A percentile compares a stretch with the other conserved stretches of the same genome.
Conservation (phyloP, 2,888 invertebrate genomes). For the Leptinotarsa peninsularis region DNA sequence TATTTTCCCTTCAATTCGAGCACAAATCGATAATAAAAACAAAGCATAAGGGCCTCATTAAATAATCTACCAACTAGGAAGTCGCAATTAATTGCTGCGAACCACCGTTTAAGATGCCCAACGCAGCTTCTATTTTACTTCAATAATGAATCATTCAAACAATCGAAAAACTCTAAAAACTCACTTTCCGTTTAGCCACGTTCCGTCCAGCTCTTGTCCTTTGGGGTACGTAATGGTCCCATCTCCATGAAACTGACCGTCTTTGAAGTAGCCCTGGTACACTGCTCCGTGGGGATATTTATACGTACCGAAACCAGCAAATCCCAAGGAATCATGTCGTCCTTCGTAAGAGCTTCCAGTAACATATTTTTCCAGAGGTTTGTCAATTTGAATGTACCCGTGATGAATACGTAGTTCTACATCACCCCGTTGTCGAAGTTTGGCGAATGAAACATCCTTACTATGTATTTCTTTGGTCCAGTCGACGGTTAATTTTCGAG, state of each 20-base stretch:
- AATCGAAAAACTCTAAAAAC: background rate
- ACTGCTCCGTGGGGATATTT: conserved; percentile 39
- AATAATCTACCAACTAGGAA: too few species aligned
- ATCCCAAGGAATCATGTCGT: conserved; percentile 32
- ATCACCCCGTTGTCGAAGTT: background rate
- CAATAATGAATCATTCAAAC: too few species aligned
- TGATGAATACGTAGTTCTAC: background rate
- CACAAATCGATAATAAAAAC: too few species aligned
- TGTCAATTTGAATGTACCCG: background rate
- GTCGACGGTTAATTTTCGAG: conserved; percentile 1
- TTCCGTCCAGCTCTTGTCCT: conserved; percentile 36
- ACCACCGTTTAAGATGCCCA: too few species aligned
- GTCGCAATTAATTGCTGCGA: too few species aligned
- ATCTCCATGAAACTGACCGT: conserved; percentile 43
- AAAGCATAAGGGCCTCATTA: too few species aligned
- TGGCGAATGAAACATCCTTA: background rate
- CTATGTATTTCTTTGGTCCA: conserved; percentile 3
- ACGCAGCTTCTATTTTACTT: too few species aligned
- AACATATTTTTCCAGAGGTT: conserved; percentile 30
- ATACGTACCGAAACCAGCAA: conserved; percentile 40
- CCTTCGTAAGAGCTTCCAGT: conserved; percentile 41
- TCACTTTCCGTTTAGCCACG: conserved; percentile 38
- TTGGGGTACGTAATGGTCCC: conserved; percentile 40
- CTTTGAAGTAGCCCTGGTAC: conserved; percentile 39
- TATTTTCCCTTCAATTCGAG: too few species aligned